Evolutionary conservation across 2,797 vertebrate genomes (phyloP).

Genomic region (Mormyrops attenuatus): DNA sequence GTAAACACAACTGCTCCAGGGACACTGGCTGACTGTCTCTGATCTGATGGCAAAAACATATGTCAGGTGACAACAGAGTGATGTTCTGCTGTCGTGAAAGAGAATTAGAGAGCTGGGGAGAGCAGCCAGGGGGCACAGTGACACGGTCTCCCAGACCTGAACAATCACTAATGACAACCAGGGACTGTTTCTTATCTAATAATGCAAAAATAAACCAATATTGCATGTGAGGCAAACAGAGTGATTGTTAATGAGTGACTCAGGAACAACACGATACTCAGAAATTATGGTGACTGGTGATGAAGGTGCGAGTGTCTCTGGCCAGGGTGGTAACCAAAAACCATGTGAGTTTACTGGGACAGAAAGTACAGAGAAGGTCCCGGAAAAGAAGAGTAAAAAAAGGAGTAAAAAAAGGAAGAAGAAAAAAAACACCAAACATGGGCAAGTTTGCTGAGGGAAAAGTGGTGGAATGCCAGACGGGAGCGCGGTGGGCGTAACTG

Average conservation of each 20-base stretch:
- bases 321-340: neutral
- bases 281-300: neutral
- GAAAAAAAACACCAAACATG: neutral
- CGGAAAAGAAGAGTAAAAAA: neutral
- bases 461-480: neutral
- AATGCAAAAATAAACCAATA: neutral
- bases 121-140: neutral
- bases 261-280: neutral
- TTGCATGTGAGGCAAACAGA: neutral
- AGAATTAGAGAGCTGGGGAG: no score
- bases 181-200: neutral
- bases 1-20: neutral
- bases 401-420: neutral
- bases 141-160: neutral
- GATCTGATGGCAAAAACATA: neutral
- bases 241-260: neutral
- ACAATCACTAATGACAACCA: neutral
- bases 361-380: neutral
- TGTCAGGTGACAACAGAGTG: neutral
- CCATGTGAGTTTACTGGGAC: neutral
- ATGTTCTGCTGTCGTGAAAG: neutral
- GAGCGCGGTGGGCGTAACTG: neutral
- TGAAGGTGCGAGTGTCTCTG: neutral
- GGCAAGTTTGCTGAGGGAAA: neutral
- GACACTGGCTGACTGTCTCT: neutral